Conservation (phyloP, 2,797 vertebrate species). For the Dallia pectoralis region DNA sequence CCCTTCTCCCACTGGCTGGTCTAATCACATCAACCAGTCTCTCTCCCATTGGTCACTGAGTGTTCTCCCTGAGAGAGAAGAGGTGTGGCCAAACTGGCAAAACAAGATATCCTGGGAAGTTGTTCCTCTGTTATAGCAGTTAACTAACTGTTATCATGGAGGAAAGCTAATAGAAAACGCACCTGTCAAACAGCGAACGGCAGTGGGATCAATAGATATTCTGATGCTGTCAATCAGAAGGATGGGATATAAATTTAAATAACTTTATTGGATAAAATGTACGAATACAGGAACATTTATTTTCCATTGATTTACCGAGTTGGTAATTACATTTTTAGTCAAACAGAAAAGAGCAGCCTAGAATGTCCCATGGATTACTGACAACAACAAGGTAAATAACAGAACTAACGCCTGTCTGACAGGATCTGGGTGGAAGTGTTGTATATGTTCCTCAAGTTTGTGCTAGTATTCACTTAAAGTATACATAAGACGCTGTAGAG, state of each 20-base stretch:
- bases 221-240: not conserved
- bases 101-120: slow-evolving; percentile 75
- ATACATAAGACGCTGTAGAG: too few relatives aligned
- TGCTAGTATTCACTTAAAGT: too few relatives aligned
- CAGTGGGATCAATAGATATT: slow-evolving; percentile 14
- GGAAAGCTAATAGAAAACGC: slow-evolving; percentile 16
- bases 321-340: slow-evolving; percentile 15
- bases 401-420: not conserved
- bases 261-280: not conserved
- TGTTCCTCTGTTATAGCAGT: slow-evolving; percentile 46
- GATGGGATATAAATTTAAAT: not conserved
- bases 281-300: not conserved
- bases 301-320: slow-evolving; percentile 23
- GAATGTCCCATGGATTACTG: slow-evolving; percentile 23
- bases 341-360: slow-evolving; percentile 8
- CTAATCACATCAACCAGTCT: slow-evolving; percentile 55
- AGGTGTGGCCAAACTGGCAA: slow-evolving; percentile 75
- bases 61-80: slow-evolving; percentile 64
- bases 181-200: slow-evolving; percentile 17
- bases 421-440: not conserved
- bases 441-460: too few relatives aligned
- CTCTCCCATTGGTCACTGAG: slow-evolving; percentile 57
- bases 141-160: slow-evolving; percentile 28
- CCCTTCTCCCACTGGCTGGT: slow-evolving; percentile 46
- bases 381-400: slow-evolving; percentile 55